These are phyloP conservation scores for Actinia equina DNA, from an alignment of 64 coral and sea anemone genomes.

Conservation along the genomic window DNA sequence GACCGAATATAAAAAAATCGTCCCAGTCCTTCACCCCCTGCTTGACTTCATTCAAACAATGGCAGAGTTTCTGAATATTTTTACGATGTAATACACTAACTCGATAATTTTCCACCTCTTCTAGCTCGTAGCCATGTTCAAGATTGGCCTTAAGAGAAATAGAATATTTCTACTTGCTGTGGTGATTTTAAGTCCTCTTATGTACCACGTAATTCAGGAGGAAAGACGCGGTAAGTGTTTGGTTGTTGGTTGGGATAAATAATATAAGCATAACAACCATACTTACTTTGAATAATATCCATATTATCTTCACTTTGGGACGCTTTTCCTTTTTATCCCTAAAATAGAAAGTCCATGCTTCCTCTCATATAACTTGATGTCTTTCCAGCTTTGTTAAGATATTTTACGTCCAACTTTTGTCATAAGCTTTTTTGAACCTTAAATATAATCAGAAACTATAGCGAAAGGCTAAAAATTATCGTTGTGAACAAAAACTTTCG, in stretches of 20 bases:
- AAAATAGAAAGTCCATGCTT: no score
- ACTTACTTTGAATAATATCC: not conserved
- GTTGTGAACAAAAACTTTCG: no score
- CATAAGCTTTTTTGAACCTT: no score
- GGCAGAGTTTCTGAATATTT: not conserved
- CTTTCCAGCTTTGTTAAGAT: no score
- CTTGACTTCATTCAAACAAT: no score
- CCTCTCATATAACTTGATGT: no score
- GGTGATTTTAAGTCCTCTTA: slow-evolving; percentile 44
- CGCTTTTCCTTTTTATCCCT: no score
- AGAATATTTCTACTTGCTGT: slow-evolving; percentile 58
- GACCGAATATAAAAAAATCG: no score
- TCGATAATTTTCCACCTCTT: not conserved
- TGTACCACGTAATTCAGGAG: slow-evolving; percentile 71
- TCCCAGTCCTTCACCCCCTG: no score
- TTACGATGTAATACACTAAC: not conserved
- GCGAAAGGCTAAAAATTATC: no score
- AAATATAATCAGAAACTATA: no score
- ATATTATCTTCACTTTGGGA: not conserved
- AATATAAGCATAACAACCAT: not conserved
- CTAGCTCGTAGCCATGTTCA: slow-evolving; percentile 47
- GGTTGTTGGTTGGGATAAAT: not conserved
- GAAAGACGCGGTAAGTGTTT: slow-evolving; percentile 60
- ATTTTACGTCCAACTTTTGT: no score
- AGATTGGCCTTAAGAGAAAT: slow-evolving; percentile 64